phyloP scores from a whole-genome alignment of 2,888 invertebrate genomes.

The Catonia carolina region DNA sequence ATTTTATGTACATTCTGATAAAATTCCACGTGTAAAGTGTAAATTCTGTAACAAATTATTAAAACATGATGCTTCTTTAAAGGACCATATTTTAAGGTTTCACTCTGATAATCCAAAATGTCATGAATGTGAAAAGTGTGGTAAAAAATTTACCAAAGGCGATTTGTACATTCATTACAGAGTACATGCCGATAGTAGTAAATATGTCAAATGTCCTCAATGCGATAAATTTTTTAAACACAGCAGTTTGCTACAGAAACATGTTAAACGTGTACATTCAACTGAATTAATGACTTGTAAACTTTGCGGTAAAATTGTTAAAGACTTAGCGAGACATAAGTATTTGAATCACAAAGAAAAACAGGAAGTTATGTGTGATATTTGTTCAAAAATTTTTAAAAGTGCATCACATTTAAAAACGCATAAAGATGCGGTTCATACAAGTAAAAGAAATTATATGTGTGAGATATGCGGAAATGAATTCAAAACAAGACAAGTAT shows the following conservation, averaged over 20 bases:
- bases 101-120: too few relatives aligned
- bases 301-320: not conserved
- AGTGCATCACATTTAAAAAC: too few relatives aligned
- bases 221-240: too few relatives aligned
- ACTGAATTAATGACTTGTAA: too few relatives aligned
- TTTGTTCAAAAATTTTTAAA: slow-evolving; percentile 13
- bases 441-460: not conserved
- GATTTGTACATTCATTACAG: too few relatives aligned
- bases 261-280: not conserved
- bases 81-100: too few relatives aligned
- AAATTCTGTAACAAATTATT: not conserved
- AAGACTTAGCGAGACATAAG: not conserved
- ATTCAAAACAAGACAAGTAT: not conserved
- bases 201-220: too few relatives aligned
- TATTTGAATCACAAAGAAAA: not conserved
- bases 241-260: not conserved
- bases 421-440: too few relatives aligned
- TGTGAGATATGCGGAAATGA: not conserved
- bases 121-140: not conserved
- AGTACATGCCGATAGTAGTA: too few relatives aligned
- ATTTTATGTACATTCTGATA: not conserved
- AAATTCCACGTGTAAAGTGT: not conserved
- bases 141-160: not conserved
- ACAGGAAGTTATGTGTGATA: not conserved
- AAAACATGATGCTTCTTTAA: not conserved